These are phyloP conservation scores for Sakesphorus luctuosus DNA, from an alignment of 2,113 vertebrate genomes.

Conservation along the genomic window DNA sequence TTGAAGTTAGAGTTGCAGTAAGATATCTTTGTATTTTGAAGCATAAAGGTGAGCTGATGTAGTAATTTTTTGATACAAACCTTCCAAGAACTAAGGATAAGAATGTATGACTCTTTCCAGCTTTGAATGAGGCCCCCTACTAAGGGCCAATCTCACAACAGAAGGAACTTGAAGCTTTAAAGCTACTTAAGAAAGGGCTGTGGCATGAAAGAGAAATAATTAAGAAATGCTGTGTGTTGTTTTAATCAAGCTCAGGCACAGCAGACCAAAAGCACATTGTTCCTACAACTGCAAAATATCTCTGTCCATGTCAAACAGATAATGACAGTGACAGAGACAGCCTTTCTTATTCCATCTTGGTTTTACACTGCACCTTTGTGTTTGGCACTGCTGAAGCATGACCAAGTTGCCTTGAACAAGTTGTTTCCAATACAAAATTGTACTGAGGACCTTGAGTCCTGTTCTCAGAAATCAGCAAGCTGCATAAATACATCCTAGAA, in stretches of 20 bases:
- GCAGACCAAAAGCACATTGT: background rate
- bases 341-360: background rate
- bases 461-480: background rate
- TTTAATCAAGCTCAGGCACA: background rate
- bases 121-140: background rate
- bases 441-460: background rate
- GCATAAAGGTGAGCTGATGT: background rate
- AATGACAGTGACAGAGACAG: rapidly evolving
- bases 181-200: background rate
- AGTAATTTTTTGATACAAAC: background rate
- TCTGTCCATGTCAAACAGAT: background rate
- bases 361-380: background rate
- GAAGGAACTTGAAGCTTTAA: background rate
- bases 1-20: background rate
- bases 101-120: background rate
- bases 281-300: background rate
- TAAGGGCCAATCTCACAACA: background rate
- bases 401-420: background rate
- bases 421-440: background rate
- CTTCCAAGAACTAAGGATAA: background rate
- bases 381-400: background rate
- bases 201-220: background rate
- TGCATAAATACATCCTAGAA: background rate
- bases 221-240: background rate
- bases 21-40: background rate